phyloP scores from a whole-genome alignment of 2,888 invertebrate genomes.

The Drosophila robusta region DNA sequence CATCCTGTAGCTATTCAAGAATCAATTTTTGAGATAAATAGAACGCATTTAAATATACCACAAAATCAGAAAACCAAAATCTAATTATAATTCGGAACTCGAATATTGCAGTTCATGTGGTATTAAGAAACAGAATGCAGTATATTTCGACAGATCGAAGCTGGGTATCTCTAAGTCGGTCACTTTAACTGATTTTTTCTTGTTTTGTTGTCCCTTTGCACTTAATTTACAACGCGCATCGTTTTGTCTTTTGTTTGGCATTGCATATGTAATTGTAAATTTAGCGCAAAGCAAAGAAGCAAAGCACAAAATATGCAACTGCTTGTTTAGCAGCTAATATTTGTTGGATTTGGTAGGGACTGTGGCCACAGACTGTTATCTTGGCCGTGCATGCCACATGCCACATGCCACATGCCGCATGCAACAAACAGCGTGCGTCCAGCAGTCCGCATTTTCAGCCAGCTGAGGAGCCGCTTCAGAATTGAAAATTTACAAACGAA shows the following conservation, averaged over 20 bases:
- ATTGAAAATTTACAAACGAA: conserved; percentile 42
- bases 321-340: conserved; percentile 64
- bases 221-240: conserved; percentile 48
- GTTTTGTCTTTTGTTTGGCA: conserved; percentile 47
- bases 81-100: too few relatives aligned
- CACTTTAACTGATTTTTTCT: background rate
- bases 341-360: conserved; percentile 28
- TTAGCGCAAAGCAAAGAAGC: conserved; percentile 17
- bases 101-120: too few relatives aligned
- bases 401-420: conserved; percentile 3
- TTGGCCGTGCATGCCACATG: conserved; percentile 24
- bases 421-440: conserved; percentile 6
- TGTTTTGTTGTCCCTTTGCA: conserved; percentile 5
- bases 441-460: background rate
- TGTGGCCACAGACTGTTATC: conserved; percentile 55
- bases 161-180: background rate
- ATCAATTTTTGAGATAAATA: too few relatives aligned
- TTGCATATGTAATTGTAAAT: conserved; percentile 71
- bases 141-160: too few relatives aligned
- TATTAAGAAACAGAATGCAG: too few relatives aligned
- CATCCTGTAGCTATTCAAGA: too few relatives aligned
- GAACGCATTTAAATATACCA: too few relatives aligned
- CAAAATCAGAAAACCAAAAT: too few relatives aligned
- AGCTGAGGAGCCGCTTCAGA: conserved; percentile 14
- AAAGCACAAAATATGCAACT: conserved; percentile 19